Evolutionary conservation across 2,113 vertebrate genomes (phyloP), one percentile per base, ranked within the genome.

Genomic region (Erythrocercus mccallii): DNA sequence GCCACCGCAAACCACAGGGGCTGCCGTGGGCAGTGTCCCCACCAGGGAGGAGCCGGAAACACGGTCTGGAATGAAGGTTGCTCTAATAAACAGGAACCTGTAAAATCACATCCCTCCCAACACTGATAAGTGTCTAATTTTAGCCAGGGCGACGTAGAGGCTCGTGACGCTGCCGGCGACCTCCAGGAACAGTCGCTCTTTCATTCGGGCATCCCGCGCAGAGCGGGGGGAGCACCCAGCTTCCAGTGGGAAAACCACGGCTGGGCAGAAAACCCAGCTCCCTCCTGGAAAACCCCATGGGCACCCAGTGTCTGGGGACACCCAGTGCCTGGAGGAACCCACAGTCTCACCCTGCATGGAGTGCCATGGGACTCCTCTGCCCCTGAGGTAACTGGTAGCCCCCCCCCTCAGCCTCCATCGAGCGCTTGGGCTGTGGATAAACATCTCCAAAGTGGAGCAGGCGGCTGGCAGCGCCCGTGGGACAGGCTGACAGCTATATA

Each of bases 71-170:
- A 85, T 4, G 15, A 85, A 94, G 90, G 86, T 50, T 78, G 88
- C 89, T 58, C 45, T 79, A 86, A 97, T 95, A 98, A 98, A 98
- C 97, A 98, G 97, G 97, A 98, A 97, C 95, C 97, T 97, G 97
- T 94, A 97, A 97, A 96, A 92, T 97, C 96, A 96, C 90, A 91
- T 96, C 97, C 94, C 97, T 98, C 96, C 92, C 61, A 42, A 83
- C 45, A 27, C 72, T 57, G 92, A 97, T 90, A 91, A 90, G 86
- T 33, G 85, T 69, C 97, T 98, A 97, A 97, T 97, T 97, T 97
- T 97, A 97, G 96, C 86, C 45, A 20, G 56, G 48, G 91, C 60
- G n/a, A 84, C 44, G 30, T 20, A 94, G 81, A 86, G 82, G 30
- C 82, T 73, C 38, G 6, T 92, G 90, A 95, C 9, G 71, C 68